Evolutionary conservation across 2,888 invertebrate genomes (phyloP), one percentile per base, ranked within the genome.

Genomic region (Lithosia quadra): DNA sequence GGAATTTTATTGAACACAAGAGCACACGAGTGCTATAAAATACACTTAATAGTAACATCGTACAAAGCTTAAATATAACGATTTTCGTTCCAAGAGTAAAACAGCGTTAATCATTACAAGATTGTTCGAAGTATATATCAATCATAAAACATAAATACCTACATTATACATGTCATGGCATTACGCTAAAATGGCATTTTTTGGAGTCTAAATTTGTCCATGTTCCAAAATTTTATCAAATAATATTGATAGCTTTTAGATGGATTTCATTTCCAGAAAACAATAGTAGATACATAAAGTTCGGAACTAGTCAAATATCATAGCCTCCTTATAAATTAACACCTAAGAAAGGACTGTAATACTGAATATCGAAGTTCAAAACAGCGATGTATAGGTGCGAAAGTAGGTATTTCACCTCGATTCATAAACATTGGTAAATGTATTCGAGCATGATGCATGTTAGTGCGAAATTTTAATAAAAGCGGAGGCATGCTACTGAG

Each of bases 1-100:
- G 74, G 74, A 82, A 82, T 86, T 90, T 90, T 90, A 90, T 88
- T 90, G 87, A 91, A 90, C 90, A 90, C 88, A 87, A 88, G 83
- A 86, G 88, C 90, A 88, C 87, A 82, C 75, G 72, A 71, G 88
- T 88, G 86, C 86, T 82, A 79, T 85, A 84, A 78, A 87, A 87
- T 86, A 86, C 83, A 85, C 83, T 83, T 80, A 81, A 69, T 67
- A 80, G 55, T 81, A 75, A 82, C 79, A 78, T 78, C 72, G 72
- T 86, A 86, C 79, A 83, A 86, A 83, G 85, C 84, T 83, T 81
- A 82, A 79, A 72, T 73, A 77, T 72, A 77, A 71, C 76, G 71
- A 77, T 81, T 80, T 82, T 78, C 74, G 74, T 73, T 69, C 72
- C 71, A 79, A 66, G 64, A 72, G 65, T 64, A 56, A 61, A 69